phyloP scores from a whole-genome alignment of 2,888 invertebrate species.

The Rhaphigaster nebulosa region DNA sequence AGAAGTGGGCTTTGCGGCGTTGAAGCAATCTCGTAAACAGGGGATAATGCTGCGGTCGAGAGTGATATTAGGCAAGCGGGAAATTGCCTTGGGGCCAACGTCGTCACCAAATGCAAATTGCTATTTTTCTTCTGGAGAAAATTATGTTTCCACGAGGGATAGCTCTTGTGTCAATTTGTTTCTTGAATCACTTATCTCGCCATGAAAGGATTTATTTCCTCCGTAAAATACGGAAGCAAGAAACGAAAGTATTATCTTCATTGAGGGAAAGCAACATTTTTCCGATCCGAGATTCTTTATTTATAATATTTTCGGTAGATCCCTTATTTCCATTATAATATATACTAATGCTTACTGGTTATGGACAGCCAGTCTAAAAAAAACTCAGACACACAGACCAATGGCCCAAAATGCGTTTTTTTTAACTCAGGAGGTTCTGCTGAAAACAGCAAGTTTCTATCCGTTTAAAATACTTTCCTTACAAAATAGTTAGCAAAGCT shows the following conservation, averaged over 20 bases:
- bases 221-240: background rate
- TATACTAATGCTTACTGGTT: too few relatives aligned
- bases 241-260: background rate
- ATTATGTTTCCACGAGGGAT: conserved; percentile 15
- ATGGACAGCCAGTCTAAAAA: too few relatives aligned
- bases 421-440: too few relatives aligned
- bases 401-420: too few relatives aligned
- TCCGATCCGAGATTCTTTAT: background rate
- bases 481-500: too few relatives aligned
- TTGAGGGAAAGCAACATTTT: background rate
- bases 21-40: conserved; percentile 49
- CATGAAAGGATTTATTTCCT: background rate
- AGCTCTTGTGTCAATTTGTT: conserved; percentile 42
- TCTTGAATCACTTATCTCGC: conserved; percentile 5
- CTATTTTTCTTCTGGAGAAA: conserved; percentile 27
- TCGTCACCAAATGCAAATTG: conserved; percentile 34
- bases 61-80: background rate
- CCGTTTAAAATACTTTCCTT: too few relatives aligned
- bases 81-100: background rate
- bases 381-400: too few relatives aligned
- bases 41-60: conserved; percentile 1
- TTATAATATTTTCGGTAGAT: too few relatives aligned
- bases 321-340: too few relatives aligned
- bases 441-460: too few relatives aligned
- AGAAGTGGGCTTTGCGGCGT: conserved; percentile 14